These are phyloP conservation scores for Macrotus californicus DNA, from an alignment of 2,113 vertebrate species.

Conservation along the genomic window DNA sequence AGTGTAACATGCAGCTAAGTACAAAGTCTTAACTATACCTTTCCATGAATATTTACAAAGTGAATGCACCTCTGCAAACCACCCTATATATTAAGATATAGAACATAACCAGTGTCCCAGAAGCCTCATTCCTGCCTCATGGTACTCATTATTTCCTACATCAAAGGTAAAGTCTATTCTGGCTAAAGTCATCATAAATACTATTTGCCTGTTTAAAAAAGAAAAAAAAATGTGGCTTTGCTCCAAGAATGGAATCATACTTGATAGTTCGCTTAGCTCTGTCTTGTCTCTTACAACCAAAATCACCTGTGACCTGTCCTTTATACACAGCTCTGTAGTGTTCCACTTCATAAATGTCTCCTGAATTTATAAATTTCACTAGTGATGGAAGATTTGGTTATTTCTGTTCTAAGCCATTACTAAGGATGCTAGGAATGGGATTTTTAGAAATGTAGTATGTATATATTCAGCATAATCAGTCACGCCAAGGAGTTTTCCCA, in stretches of 20 bases:
- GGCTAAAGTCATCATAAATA: neutral
- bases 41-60: neutral
- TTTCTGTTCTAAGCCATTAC: no score
- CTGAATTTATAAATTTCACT: no score
- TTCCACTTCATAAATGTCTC: neutral
- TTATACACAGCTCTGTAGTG: neutral
- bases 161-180: neutral
- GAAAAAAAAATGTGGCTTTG: neutral
- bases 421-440: no score
- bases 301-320: neutral
- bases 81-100: neutral
- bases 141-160: neutral
- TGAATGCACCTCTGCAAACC: neutral
- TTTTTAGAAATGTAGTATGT: no score
- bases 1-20: neutral
- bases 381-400: no score
- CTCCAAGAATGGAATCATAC: neutral
- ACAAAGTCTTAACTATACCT: neutral
- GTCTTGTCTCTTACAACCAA: neutral
- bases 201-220: neutral
- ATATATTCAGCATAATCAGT: no score
- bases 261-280: neutral
- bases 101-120: neutral
- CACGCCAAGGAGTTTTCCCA: no score
- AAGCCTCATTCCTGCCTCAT: neutral